Conservation (phyloP, 2,113 vertebrate species). For the Coturnix japonica region DNA sequence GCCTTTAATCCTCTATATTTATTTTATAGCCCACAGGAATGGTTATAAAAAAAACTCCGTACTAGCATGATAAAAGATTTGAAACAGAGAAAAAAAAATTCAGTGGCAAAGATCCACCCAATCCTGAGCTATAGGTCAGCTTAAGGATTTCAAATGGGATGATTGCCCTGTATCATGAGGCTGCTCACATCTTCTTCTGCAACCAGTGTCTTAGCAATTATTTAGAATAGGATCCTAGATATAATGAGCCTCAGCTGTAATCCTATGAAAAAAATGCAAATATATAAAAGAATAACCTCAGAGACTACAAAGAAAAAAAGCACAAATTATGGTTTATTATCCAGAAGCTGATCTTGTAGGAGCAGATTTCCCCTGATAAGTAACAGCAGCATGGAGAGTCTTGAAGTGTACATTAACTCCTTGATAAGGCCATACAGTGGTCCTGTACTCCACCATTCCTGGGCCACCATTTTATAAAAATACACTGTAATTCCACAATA, state of each 20-base stretch:
- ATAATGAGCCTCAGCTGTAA: not conserved
- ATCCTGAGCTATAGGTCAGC: not conserved
- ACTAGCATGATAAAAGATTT: not conserved
- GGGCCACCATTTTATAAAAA: not conserved
- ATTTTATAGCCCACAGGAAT: slow-evolving; percentile 20
- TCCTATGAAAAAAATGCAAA: not conserved
- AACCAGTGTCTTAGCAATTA: not conserved
- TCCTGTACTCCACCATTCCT: not conserved
- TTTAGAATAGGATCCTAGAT: not conserved
- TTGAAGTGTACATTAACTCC: not conserved
- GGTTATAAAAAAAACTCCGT: not conserved
- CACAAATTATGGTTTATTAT: not conserved
- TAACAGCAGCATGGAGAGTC: not conserved
- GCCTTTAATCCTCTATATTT: slow-evolving; percentile 40
- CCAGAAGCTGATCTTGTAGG: not conserved
- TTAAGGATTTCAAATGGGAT: not conserved
- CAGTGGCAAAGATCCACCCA: not conserved
- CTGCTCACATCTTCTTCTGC: not conserved
- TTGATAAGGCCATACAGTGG: not conserved
- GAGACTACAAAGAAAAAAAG: not conserved
- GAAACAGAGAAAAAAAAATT: not conserved
- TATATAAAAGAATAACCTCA: not conserved
- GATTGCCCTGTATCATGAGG: not conserved
- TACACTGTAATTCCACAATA: not conserved
- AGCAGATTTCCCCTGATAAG: not conserved